These are phyloP conservation scores for Julus scandinavius DNA, from an alignment of 2,888 invertebrate species.

Conservation along the genomic window DNA sequence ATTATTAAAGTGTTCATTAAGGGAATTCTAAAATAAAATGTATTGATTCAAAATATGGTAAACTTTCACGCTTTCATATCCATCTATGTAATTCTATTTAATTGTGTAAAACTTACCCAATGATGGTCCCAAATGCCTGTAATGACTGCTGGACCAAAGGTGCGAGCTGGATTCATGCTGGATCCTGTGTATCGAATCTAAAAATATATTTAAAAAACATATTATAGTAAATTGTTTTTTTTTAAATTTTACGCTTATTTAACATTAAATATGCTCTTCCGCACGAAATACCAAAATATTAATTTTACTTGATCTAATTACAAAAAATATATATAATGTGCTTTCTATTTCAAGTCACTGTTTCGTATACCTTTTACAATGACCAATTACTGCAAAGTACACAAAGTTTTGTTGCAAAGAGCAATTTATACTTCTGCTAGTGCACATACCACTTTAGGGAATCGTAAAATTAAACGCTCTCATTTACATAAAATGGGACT, in stretches of 20 bases:
- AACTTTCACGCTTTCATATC: too few species aligned
- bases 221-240: neutral
- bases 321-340: neutral
- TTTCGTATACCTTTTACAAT: neutral
- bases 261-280: too few species aligned
- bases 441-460: neutral
- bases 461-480: neutral
- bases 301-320: neutral
- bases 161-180: conserved; percentile 93
- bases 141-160: conserved; percentile 86
- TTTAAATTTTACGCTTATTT: too few species aligned
- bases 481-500: neutral
- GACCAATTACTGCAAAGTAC: neutral
- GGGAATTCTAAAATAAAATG: too few species aligned
- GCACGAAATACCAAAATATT: neutral
- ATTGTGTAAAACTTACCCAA: conserved; percentile 75
- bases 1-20: too few species aligned
- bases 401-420: neutral
- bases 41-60: too few species aligned
- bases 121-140: conserved; percentile 79
- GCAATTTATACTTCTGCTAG: neutral
- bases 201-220: conserved; percentile 61
- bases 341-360: neutral
- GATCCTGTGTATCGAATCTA: conserved; percentile 80
- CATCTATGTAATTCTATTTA: neutral